Base-by-base conservation (phyloP, 2,797 vertebrate genomes). In the Emydoidea blandingii region DNA sequence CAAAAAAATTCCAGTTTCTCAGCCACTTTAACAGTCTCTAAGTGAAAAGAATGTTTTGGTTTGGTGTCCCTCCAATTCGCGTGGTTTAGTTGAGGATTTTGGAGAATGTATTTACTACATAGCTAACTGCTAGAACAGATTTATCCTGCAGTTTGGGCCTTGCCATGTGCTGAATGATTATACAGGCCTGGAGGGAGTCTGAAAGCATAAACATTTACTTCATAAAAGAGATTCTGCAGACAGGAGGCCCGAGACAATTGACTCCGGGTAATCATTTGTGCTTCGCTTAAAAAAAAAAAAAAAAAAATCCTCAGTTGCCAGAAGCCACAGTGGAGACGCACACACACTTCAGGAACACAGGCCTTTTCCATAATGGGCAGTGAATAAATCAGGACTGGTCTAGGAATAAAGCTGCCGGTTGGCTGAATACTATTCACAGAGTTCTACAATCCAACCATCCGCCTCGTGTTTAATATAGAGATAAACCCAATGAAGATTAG, bases 1-100 rank as follows among this genome's bases (percentile, higher is more conserved):
- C 96, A 93, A 95, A 96, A 96, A 94, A 89, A 96, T 95, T 95
- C 93, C 92, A 88, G 88, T 97, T 98, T 97, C 94, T 86, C 94
- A 98, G 91, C 94, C 93, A 96, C 76, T 96, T 91, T 90, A 83
- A 81, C 47, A 92, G 79, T 4, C 12, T 16, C n/a, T 87, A 92
- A 87, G 76, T 78, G 82, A 96, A 94, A 92, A 88, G 91, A 96
- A 96, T 94, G 95, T 92, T 97, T 95, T 50, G 93, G 91, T 93
- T 90, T 97, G 94, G 85, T 92, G 88, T 95, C 81, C 85, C 90
- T 97, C 95, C 96, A 96, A 89, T 95, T 97, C 97, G 95, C 14
- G 76, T 93, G 92, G 95, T 96, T 95, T 96, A 3, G 4, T 9
- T 91, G 82, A 96, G 83, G 94, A 91, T 96, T 92, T 95, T 95